Evolutionary conservation across 2,888 invertebrate species (phyloP).

Genomic region (Cantharis rustica): DNA sequence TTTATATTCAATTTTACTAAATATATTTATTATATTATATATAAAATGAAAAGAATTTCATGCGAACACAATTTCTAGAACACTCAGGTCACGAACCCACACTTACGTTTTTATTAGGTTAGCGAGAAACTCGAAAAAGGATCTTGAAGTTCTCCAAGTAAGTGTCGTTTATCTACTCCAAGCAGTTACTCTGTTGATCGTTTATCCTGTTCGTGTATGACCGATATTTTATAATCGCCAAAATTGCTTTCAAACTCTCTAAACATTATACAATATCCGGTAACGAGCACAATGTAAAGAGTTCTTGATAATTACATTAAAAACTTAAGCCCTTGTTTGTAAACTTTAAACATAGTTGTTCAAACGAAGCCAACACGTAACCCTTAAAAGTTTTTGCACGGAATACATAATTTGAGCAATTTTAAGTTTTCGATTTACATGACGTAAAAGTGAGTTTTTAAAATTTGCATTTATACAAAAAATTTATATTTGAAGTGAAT

Average conservation of each 20-base stretch:
- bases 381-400: constrained; percentile 11
- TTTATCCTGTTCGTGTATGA: constrained; percentile 22
- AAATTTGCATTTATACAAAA: background rate
- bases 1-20: background rate
- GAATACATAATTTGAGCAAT: constrained; percentile 12
- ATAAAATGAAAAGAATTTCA: background rate
- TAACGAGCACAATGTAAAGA: constrained; percentile 5
- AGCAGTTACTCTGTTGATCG: constrained; percentile 30
- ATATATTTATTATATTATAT: background rate
- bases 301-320: constrained; percentile 7
- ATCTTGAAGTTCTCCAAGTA: constrained; percentile 28
- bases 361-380: constrained; percentile 18
- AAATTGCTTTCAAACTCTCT: constrained; percentile 13
- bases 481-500: constrained; percentile 1
- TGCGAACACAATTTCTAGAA: constrained; percentile 7
- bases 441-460: background rate
- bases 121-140: constrained; percentile 28
- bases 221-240: constrained; percentile 16
- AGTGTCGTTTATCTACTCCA: constrained; percentile 35
- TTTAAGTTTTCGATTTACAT: constrained; percentile 8
- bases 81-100: constrained; percentile 33
- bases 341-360: constrained; percentile 14
- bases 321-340: constrained; percentile 16
- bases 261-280: constrained; percentile 10
- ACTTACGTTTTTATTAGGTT: constrained; percentile 36